Evolutionary conservation across 2,888 invertebrate genomes (phyloP).

Genomic region (Acrobasis suavella): DNA sequence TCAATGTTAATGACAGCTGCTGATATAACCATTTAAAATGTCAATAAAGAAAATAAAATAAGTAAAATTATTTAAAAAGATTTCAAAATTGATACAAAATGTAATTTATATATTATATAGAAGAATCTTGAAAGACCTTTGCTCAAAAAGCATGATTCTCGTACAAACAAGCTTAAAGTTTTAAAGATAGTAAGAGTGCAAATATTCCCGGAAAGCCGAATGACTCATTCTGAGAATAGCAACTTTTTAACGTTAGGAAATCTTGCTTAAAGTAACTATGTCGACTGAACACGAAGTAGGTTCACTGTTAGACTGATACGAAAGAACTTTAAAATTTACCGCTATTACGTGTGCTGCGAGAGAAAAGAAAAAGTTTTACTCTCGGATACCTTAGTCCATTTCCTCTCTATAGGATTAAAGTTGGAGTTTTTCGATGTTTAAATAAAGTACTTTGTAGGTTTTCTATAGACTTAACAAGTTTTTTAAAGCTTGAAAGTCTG

Average conservation of each 20-base stretch:
- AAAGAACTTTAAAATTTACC: slow-evolving; percentile 17
- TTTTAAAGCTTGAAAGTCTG: neutral
- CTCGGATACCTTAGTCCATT: slow-evolving; percentile 10
- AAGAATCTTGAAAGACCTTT: too few species aligned
- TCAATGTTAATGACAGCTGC: too few species aligned
- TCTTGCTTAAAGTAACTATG: neutral
- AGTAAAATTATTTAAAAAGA: too few species aligned
- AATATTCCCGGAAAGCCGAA: too few species aligned
- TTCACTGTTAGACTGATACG: slow-evolving; percentile 11
- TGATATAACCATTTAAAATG: too few species aligned
- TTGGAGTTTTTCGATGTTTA: slow-evolving; percentile 4
- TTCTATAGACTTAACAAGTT: neutral
- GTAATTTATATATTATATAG: too few species aligned
- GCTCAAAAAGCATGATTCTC: too few species aligned
- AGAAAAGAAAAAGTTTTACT: slow-evolving; percentile 15
- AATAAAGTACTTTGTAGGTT: neutral
- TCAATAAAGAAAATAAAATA: too few species aligned
- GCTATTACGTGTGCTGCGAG: slow-evolving; percentile 12
- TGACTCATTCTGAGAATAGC: too few species aligned
- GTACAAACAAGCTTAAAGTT: too few species aligned
- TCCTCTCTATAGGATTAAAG: slow-evolving; percentile 16
- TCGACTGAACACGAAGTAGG: neutral
- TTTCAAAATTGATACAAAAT: too few species aligned
- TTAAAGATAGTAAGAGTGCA: too few species aligned
- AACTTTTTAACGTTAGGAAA: neutral